Evolutionary conservation across 2,888 invertebrate genomes (phyloP), one percentile per base, ranked within the genome.

Genomic region (Mesoligia furuncula): DNA sequence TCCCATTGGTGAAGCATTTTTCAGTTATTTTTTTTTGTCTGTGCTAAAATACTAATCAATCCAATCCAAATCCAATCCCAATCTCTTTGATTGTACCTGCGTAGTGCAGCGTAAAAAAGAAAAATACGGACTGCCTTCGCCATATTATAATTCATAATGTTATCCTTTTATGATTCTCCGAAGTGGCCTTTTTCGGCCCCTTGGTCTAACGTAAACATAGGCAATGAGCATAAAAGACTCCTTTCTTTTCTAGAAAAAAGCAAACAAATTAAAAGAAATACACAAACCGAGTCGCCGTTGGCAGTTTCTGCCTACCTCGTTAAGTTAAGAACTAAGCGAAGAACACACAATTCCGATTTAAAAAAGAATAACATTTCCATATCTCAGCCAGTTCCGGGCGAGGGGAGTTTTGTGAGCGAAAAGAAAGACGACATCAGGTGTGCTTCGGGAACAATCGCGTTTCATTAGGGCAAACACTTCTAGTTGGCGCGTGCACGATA

Each of bases 381-480:
- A 85, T 82, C 79, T 87, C 84, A 84, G 77, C 73, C 75, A 84
- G 84, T 79, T 79, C 57, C 31, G 54, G 57, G 72, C 81, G 71
- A 77, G 84, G 82, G 79, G 79, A 73, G 85, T 88, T 90, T 90
- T 88, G 87, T 90, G 79, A 80, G 84, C 48, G 36, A 42, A 75
- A 84, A 89, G 89, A 88, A 79, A 87, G 79, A 51, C 73, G 86
- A 86, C 88, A 89, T 84, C 92, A 92, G 91, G 91, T 93, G 92
- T 83, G 83, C 85, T 75, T 74, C 74, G 85, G 81, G 70, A 91
- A 90, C 91, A 92, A 92, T 91, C 85, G 88, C 68, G 87, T 91
- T 92, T 90, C 91, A 91, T 92, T 90, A 91, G 80, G 77, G 81
- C 79, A 82, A 85, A 87, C 88, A 86, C 87, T 88, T 84, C 73